Evolutionary conservation across 2,797 vertebrate species (phyloP).

Genomic region (Acestrorhynchus altus): DNA sequence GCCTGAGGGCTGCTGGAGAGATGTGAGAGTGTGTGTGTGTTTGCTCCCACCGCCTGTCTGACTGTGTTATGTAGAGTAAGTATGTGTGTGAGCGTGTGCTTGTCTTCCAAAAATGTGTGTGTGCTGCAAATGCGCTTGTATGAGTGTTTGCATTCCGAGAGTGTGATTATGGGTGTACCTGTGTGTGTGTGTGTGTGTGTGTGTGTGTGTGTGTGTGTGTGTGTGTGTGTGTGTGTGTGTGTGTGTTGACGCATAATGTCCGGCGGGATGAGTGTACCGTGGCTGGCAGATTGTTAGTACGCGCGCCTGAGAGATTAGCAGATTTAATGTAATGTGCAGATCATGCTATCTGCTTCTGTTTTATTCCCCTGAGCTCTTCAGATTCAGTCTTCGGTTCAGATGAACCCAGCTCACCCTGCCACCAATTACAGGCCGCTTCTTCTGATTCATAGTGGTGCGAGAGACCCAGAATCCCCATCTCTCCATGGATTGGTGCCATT

Average conservation of each 20-base stretch:
- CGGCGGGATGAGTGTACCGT: constrained; percentile 38
- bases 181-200: neutral
- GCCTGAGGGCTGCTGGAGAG: constrained; percentile 44
- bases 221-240: constrained; percentile 7
- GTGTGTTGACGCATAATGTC: constrained; percentile 18
- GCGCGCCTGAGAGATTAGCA: constrained; percentile 49
- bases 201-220: neutral
- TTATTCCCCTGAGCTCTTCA: constrained; percentile 16
- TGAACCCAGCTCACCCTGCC: constrained; percentile 11
- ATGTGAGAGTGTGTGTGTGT: constrained; percentile 42
- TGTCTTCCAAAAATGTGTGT: neutral
- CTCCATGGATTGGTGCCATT: neutral
- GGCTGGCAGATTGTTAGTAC: constrained; percentile 54
- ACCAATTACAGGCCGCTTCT: constrained; percentile 14
- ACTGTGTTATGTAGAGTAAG: constrained; percentile 29
- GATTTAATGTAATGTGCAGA: constrained; percentile 46
- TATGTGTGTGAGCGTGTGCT: constrained; percentile 19
- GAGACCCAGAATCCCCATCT: neutral
- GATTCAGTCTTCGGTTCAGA: constrained; percentile 13
- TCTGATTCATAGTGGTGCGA: neutral
- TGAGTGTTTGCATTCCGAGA: neutral
- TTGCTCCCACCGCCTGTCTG: constrained; percentile 23
- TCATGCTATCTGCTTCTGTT: constrained; percentile 44
- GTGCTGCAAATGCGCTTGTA: neutral
- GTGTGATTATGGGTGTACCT: neutral